Percentiles rank a stretch among this genome's conserved stretches.
These are phyloP conservation scores for Mesembrinibis cayennensis DNA, from an alignment of 2,113 vertebrate species.

Conservation along the genomic window DNA sequence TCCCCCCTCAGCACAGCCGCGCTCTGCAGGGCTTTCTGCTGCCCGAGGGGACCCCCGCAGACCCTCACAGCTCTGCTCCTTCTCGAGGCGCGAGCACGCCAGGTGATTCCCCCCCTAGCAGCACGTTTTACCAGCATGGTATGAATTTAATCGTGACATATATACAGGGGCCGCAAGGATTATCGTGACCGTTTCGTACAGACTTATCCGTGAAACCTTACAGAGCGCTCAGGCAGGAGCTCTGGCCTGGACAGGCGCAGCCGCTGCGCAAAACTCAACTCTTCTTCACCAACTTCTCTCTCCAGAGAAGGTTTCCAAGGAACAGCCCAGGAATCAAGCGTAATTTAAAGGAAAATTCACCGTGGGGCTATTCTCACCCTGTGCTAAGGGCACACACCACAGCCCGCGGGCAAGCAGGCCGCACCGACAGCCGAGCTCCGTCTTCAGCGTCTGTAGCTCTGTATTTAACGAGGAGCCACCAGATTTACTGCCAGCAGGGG, in stretches of 20 bases:
- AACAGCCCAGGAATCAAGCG: background rate
- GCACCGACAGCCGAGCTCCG: background rate
- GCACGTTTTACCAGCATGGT: background rate
- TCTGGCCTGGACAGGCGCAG: rapidly evolving
- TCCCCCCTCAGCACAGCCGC: background rate
- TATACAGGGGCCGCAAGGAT: background rate
- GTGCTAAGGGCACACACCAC: background rate
- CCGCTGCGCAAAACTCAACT: background rate
- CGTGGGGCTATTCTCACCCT: background rate
- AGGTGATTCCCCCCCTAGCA: background rate
- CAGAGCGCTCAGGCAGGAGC: background rate
- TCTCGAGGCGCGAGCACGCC: background rate
- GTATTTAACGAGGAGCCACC: background rate
- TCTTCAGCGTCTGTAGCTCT: background rate
- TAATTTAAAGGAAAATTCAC: background rate
- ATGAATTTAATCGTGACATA: background rate
- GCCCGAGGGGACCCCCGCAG: rapidly evolving
- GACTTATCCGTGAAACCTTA: background rate
- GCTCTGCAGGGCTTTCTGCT: too few relatives aligned
- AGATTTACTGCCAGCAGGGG: background rate
- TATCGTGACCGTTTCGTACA: rapidly evolving
- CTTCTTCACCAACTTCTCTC: background rate
- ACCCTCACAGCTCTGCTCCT: background rate
- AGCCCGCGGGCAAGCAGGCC: rapidly evolving
- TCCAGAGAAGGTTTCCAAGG: background rate